Conservation (phyloP, 1,140 invertebrate genomes). For the Drosophila asahinai region DNA sequence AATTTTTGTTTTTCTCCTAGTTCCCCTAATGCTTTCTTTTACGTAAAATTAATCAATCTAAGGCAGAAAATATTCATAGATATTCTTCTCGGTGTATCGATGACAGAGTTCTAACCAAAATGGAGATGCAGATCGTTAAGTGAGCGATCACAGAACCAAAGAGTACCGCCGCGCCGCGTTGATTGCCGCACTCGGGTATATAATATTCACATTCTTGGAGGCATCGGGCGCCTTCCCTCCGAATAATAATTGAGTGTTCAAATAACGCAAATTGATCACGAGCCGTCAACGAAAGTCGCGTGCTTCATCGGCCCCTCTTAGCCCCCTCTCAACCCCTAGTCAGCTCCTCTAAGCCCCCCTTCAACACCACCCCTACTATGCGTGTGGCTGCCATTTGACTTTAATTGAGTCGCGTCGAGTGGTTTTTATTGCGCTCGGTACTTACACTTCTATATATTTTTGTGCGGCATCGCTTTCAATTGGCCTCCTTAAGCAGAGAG, state of each 20-base stretch:
- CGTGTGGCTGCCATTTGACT: constrained; percentile 72
- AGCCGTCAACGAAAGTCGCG: constrained; percentile 65
- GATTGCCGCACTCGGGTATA: constrained; percentile 19
- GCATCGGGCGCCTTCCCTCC: not conserved
- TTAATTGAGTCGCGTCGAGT: constrained; percentile 75
- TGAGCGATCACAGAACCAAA: constrained; percentile 18
- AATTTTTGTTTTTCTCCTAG: not conserved
- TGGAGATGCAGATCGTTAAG: constrained; percentile 29
- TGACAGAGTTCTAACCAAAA: not conserved
- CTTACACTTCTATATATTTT: constrained; percentile 27
- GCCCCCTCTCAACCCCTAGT: not conserved
- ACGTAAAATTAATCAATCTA: not conserved
- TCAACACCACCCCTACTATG: constrained; percentile 32
- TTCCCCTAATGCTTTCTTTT: not conserved
- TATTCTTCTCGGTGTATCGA: not conserved
- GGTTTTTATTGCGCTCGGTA: constrained; percentile 66
- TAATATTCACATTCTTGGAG: constrained; percentile 25
- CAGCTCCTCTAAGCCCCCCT: not conserved
- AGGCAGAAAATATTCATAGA: too few species aligned
- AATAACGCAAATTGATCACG: constrained; percentile 67
- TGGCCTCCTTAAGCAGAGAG: constrained; percentile 44
- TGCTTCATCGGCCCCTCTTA: constrained; percentile 31
- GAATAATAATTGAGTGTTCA: constrained; percentile 55
- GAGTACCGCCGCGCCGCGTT: constrained; percentile 15
- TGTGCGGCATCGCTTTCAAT: constrained; percentile 50